Base-by-base conservation (phyloP, 2,113 vertebrate genomes). In the Orthonyx spaldingii region DNA sequence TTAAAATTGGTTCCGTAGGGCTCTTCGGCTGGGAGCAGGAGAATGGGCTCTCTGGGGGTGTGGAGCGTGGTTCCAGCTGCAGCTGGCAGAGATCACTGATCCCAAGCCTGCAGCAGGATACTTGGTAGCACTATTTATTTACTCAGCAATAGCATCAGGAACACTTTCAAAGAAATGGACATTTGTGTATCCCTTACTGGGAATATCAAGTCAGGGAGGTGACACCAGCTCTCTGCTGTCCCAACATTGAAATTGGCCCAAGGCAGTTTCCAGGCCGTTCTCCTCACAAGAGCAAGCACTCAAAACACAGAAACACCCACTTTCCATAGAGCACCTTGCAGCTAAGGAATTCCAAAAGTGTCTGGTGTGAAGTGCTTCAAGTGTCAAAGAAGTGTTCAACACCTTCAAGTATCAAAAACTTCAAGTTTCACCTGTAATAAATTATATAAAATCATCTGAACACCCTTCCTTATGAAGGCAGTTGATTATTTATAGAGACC, bases 71-170 rank as follows among this genome's bases (percentile, higher is more conserved):
- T 5, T 82, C 13, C 60, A 44, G 37, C 61, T 82, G 13, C 60
- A 44, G 37, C 61, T 61, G 69, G 61, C 37, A 52, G 44, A 37
- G 15, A 28, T 9, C 35, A 1, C 35, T 68, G 37, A 11, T 6
- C 13, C 0, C 33, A 30, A 28, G 18, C 6, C 46, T 4, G 0
- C 7, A 44, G 22, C 32, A 59, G 24, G 18, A 7, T 2, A 6
- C 3, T 8, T 57, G n/a, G 30, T 9, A 71, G 52, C 32, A 10
- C 7, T 61, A 16, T 47, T 28, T 27, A 16, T 89, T 75, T 66
- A 42, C 7, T 52, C 57, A 61, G n/a, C 24, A 70, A 5, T 1
- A 19, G 6, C 41, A 39, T 14, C 27, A 35, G 80, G 27, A 41
- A 41, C 20, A 18, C 2, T 66, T 42, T 10, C 30, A 75, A 57